Base-by-base conservation (phyloP, 2,888 invertebrate genomes). In the Drosophila colorata region DNA sequence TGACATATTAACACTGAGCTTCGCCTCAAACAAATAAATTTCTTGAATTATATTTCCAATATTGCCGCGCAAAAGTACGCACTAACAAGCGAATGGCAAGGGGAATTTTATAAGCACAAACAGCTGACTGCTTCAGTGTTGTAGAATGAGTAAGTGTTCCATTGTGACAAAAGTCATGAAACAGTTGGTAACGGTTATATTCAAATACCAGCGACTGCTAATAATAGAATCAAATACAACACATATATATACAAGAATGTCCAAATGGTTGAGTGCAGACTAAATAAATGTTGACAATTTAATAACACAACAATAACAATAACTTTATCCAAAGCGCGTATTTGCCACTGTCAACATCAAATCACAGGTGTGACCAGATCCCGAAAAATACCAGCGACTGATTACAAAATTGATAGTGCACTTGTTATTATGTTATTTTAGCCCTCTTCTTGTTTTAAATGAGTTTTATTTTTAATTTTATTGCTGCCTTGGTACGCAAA, bases 401-500 rank as follows among this genome's bases (percentile, higher is more conserved):
- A 60, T 68, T 37, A 55, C 58, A 38, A 63, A 74, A 64, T 67
- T 61, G 0, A 23, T 20, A 38, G 64, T 65, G 8, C n/a, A 35
- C 8, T 41, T 41, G 20, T 41, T 57, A 63, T 51, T 23, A 74
- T 75, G 63, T 57, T 52, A 33, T 48, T 44, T 51, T 13, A 20
- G 37, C 5, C 38, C 37, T 13, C 13, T 40, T 31, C 13, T 23
- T 33, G 7, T 41, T 63, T 38, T 68, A 68, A 78, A 95, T 95
- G 95, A 94, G 93, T 92, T 93, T 94, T 90, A 84, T 95, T 71
- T 91, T 95, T 64, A 92, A 93, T 85, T 91, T 94, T 53, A 74
- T 95, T 49, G 93, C 93, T 87, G 91, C 92, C 78, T 90, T 95
- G 74, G 91, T 95, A 73, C 90, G 94, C 72, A 94, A 93, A 80